Conservation (phyloP, 2,888 invertebrate genomes). For the Epinotia brunnichana region DNA sequence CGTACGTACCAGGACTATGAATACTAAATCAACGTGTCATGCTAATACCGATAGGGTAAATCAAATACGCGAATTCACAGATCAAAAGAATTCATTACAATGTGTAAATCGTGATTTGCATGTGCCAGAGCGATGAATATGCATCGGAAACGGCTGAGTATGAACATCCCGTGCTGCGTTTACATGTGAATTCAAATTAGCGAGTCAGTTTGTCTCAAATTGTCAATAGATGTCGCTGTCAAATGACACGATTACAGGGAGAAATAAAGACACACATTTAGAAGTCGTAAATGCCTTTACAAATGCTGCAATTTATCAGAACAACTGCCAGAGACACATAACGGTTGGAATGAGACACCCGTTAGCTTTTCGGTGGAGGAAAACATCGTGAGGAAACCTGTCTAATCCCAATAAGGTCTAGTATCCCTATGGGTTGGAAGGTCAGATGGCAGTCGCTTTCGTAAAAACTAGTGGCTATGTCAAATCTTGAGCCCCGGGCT, state of each 20-base stretch:
- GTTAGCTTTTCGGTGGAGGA: too few species aligned
- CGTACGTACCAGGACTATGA: constrained; percentile 76
- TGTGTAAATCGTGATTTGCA: constrained; percentile 84
- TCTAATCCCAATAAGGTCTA: too few species aligned
- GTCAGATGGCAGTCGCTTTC: too few species aligned
- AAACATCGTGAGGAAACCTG: too few species aligned
- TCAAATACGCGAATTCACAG: constrained; percentile 83
- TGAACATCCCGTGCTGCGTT: constrained; percentile 76
- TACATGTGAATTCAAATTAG: constrained; percentile 34
- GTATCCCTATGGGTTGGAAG: too few species aligned
- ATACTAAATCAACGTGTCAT: constrained; percentile 79
- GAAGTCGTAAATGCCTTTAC: too few species aligned
- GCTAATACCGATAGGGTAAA: constrained; percentile 80
- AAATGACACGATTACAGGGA: too few species aligned
- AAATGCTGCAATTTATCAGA: neutral
- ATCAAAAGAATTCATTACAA: constrained; percentile 85
- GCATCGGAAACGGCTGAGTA: constrained; percentile 75
- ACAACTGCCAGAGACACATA: neutral
- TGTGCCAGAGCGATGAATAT: constrained; percentile 82
- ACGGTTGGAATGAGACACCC: neutral
- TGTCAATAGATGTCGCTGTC: neutral
- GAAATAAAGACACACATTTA: too few species aligned
- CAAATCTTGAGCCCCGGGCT: too few species aligned
- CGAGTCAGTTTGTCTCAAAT: constrained; percentile 1
- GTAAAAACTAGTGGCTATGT: too few species aligned